Conservation (phyloP, 2,888 invertebrate species). For the Coecobrya sp. region DNA sequence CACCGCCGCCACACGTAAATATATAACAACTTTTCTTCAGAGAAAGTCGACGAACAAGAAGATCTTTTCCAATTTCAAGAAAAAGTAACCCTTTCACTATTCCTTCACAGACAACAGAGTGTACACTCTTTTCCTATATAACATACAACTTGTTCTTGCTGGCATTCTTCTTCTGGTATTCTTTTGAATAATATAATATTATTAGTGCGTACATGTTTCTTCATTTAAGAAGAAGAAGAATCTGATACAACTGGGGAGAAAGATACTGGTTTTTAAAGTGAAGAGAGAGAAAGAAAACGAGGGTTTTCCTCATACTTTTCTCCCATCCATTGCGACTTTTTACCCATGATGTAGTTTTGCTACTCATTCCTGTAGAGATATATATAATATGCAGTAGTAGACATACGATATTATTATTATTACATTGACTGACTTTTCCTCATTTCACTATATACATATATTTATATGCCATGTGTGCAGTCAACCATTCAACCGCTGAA, state of each 20-base stretch:
- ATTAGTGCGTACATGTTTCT: constrained; percentile 62
- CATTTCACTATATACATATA: background rate
- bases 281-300: constrained; percentile 18
- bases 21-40: constrained; percentile 49
- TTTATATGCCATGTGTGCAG: constrained; percentile 54
- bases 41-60: constrained; percentile 37
- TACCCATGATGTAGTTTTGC: background rate
- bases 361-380: background rate
- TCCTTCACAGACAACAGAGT: background rate
- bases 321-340: background rate
- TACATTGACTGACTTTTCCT: constrained; percentile 76
- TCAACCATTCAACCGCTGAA: constrained; percentile 71
- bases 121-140: background rate
- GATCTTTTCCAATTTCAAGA: constrained; percentile 49
- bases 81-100: background rate
- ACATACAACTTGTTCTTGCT: constrained; percentile 11
- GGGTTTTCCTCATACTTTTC: constrained; percentile 20
- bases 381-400: background rate
- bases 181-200: constrained; percentile 64
- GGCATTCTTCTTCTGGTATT: constrained; percentile 5
- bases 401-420: constrained; percentile 56
- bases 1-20: constrained; percentile 45
- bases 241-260: constrained; percentile 51
- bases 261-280: constrained; percentile 54
- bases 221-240: constrained; percentile 53